Conservation (phyloP, 2,797 vertebrate genomes). For the Champsocephalus gunnari region DNA sequence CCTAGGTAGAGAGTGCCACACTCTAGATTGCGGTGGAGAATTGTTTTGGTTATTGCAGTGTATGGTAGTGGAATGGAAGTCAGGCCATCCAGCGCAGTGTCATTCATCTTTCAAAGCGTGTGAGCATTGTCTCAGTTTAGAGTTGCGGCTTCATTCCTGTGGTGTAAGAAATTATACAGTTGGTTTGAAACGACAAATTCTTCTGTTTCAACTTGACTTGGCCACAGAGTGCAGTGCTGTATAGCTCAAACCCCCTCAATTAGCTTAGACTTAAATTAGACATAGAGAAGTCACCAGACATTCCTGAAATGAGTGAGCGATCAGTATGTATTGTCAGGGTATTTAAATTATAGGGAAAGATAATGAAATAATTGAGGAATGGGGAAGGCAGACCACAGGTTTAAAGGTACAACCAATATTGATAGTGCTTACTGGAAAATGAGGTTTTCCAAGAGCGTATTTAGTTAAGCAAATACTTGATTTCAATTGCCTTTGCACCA, state of each 20-base stretch:
- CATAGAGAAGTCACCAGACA: constrained; percentile 76
- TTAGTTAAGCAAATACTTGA: constrained; percentile 19
- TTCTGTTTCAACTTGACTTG: constrained; percentile 76
- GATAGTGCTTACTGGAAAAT: constrained; percentile 30
- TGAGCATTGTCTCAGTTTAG: constrained; percentile 67
- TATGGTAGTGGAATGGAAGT: constrained; percentile 51
- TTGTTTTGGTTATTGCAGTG: constrained; percentile 32
- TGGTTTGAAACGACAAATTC: constrained; percentile 67
- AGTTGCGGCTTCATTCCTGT: constrained; percentile 81
- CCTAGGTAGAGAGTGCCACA: constrained; percentile 46
- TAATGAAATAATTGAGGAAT: constrained; percentile 35
- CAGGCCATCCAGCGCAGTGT: constrained; percentile 34
- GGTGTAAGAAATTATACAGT: constrained; percentile 80
- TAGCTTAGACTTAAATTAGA: constrained; percentile 80
- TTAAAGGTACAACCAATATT: constrained; percentile 30
- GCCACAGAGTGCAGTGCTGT: constrained; percentile 60
- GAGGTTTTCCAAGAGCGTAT: constrained; percentile 32
- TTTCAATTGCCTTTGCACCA: constrained; percentile 5
- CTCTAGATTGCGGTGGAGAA: constrained; percentile 54
- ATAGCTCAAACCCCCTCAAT: constrained; percentile 79
- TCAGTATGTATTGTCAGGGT: constrained; percentile 48
- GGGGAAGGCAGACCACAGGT: constrained; percentile 34
- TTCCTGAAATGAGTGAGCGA: constrained; percentile 74
- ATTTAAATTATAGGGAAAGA: constrained; percentile 39
- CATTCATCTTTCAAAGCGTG: constrained; percentile 30